phyloP scores from a whole-genome alignment of 2,888 invertebrate genomes.

The Notodonta dromedarius region DNA sequence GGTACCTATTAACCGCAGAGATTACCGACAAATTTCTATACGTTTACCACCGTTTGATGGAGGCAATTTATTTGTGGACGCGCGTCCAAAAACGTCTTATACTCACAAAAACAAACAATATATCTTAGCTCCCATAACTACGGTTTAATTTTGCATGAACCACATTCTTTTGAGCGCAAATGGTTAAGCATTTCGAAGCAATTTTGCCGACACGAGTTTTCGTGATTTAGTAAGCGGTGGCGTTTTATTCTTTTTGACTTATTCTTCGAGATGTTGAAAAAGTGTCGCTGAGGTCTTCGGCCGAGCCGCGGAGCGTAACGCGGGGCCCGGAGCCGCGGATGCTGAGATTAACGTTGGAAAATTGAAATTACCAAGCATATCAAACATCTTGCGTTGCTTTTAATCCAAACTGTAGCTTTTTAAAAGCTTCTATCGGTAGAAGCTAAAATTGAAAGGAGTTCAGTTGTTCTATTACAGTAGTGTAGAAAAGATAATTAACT shows the following conservation, averaged over 20 bases:
- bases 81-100: slow-evolving; percentile 15
- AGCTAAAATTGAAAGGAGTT: no score
- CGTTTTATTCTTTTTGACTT: slow-evolving; percentile 61
- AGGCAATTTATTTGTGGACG: slow-evolving; percentile 60
- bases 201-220: slow-evolving; percentile 74
- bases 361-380: slow-evolving; percentile 35
- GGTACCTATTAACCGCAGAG: slow-evolving; percentile 42
- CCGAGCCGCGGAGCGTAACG: slow-evolving; percentile 57
- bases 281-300: slow-evolving; percentile 63
- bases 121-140: slow-evolving; percentile 31
- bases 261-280: slow-evolving; percentile 57
- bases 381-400: slow-evolving; percentile 16
- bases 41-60: slow-evolving; percentile 60
- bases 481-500: no score
- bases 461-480: no score
- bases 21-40: slow-evolving; percentile 60
- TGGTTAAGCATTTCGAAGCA: slow-evolving; percentile 41
- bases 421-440: no score
- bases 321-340: slow-evolving; percentile 28
- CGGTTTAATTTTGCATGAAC: slow-evolving; percentile 30
- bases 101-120: slow-evolving; percentile 5
- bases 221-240: slow-evolving; percentile 67
- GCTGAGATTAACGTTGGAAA: slow-evolving; percentile 38
- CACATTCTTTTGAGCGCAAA: slow-evolving; percentile 12
- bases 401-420: neutral